Base-by-base conservation (phyloP, 2,888 invertebrate genomes). In the Orchestes rusci region DNA sequence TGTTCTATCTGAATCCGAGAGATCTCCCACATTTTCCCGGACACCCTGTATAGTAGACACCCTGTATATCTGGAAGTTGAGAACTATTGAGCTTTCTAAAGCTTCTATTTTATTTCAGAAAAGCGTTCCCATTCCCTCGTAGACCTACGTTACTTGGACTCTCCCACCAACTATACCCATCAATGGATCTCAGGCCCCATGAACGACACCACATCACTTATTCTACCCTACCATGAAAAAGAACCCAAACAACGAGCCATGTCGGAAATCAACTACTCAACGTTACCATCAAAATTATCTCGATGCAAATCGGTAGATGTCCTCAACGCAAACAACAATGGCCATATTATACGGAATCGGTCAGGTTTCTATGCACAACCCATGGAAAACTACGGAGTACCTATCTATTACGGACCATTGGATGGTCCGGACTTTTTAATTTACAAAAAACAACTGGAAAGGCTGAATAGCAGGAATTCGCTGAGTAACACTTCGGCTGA, bases 351-450 rank as follows among this genome's bases (percentile, higher is more conserved):
- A 19, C 59, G 59, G 45, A 65, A 68, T 50, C 48, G 67, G 10
- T 60, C 64, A 3, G 68, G 68, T 2, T 68, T 68, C 50, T 68
- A 68, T 45, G 67, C 68, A 1, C 67, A 66, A 50, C 67, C 67
- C 1, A 56, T 66, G n/a, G 59, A 60, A 15, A 66, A 66, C 53
- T 69, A 66, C 45, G 68, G 68, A 3, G 66, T 69, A 20, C 69
- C 69, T 7, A 69, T 69, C 50, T 69, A 69, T 51, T 69, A 69
- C 47, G 69, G 69, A 2, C 69, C 69, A 10, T 53, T 69, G 33
- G 68, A 69, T 47, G 68, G 68, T 4, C 69, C 69, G 2, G 69
- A 69, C 48, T 68, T 69, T 54, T 52, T 69, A 20, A 68, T 69
- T 50, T 69, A 68, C 41, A 69, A 65, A 52, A 69, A 69, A 53